Evolutionary conservation across 2,113 vertebrate genomes (phyloP), one percentile per base, ranked within the genome.

Genomic region (Dissostichus mawsoni): DNA sequence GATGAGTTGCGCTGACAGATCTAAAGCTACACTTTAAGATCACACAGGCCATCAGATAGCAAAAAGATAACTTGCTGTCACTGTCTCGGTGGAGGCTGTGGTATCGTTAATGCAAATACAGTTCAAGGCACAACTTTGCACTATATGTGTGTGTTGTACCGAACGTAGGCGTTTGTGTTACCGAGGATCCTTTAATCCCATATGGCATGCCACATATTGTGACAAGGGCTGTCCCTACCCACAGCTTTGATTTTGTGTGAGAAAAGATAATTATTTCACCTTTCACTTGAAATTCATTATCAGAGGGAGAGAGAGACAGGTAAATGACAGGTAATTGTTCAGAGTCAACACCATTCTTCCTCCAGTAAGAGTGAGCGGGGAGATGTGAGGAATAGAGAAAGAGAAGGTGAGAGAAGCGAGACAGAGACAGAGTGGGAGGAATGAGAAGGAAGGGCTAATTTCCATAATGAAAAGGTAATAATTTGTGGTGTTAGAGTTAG

Each of bases 381-480:
- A 81, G 85, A 71, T 64, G 82, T 69, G 80, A 83, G 76, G 86
- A 86, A 83, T 68, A 80, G 79, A 77, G 69, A 85, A 83, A 78
- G 71, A 85, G 81, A 61, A 71, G 57, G 69, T 81, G 86, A 80
- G 87, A 81, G 75, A 66, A 83, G 72, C 18, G 13, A 81, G 88
- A 81, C 83, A 86, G 88, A 91, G 87, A 82, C 84, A 45, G 89
- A 91, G 88, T 91, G 85, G 88, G 92, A 91, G 85, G 84, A 90
- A 90, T 83, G 84, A 86, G 87, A 89, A 86, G 74, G 83, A 89
- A 87, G 83, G 69, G 83, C 85, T 91, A 83, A 92, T 94, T 94
- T 93, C 92, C 88, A 90, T 94, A 89, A 94, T 92, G 90, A 93
- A 94, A 93, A 94, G 92, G 90, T 92, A 94, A 93, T 94, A 87